Conservation (phyloP, 1,140 invertebrate genomes). For the Zaprionus vittiger region DNA sequence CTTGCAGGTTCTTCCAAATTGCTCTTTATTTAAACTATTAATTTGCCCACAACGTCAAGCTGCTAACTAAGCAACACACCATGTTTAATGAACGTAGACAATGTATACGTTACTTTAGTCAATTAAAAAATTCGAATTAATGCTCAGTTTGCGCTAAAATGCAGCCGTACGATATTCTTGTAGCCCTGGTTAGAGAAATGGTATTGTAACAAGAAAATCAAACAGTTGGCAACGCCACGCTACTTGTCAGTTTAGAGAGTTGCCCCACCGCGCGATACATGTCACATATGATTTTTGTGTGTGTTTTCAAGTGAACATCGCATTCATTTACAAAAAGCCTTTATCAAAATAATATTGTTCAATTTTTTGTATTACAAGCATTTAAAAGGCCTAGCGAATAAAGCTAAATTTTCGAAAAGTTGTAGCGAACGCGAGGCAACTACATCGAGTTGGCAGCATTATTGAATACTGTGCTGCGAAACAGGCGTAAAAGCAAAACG, state of each 20-base stretch:
- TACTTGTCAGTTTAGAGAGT: constrained; percentile 35
- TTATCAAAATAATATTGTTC: constrained; percentile 42
- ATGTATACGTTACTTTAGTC: not conserved
- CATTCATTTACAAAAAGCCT: constrained; percentile 38
- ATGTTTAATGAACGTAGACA: constrained; percentile 2
- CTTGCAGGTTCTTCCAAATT: too few species aligned
- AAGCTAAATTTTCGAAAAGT: constrained; percentile 15
- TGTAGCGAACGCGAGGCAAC: constrained; percentile 26
- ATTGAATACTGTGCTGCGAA: constrained; percentile 55
- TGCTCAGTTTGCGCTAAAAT: constrained; percentile 14
- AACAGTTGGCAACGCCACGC: constrained; percentile 40
- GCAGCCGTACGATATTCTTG: not conserved
- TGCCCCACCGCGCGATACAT: constrained; percentile 41
- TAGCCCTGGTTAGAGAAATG: constrained; percentile 14
- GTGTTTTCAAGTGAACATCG: constrained; percentile 32
- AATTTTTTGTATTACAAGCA: constrained; percentile 23
- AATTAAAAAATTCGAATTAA: constrained; percentile 22
- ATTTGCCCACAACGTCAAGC: not conserved
- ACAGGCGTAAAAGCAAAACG: constrained; percentile 61
- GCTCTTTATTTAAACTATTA: too few species aligned
- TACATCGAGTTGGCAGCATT: constrained; percentile 52
- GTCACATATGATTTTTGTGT: constrained; percentile 48
- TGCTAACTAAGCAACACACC: constrained; percentile 35
- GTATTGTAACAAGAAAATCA: not conserved
- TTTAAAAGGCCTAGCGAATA: not conserved